Conservation (phyloP, 2,888 invertebrate species). For the Antitype chi region DNA sequence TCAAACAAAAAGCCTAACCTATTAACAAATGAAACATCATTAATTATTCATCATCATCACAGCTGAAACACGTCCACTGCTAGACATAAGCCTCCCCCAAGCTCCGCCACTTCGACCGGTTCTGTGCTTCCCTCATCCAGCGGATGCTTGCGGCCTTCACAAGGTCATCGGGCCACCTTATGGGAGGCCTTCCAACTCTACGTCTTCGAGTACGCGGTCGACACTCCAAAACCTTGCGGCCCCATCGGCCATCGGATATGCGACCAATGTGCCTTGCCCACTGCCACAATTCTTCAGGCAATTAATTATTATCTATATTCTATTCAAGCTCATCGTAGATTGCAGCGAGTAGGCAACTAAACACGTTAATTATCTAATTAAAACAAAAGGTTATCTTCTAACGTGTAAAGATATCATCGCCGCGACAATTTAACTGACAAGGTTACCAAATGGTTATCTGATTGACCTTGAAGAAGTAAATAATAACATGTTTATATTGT, state of each 20-base stretch:
- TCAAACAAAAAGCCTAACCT: not conserved
- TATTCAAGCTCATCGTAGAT: slow-evolving; percentile 7
- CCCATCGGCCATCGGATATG: no score
- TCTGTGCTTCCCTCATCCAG: no score
- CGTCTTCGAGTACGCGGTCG: no score
- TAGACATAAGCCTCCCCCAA: no score
- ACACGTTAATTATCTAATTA: slow-evolving; percentile 25
- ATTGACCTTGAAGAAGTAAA: slow-evolving; percentile 16
- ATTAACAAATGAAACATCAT: not conserved
- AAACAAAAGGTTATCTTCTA: slow-evolving; percentile 14
- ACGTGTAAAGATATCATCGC: slow-evolving; percentile 6
- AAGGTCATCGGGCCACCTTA: no score
- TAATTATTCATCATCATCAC: not conserved
- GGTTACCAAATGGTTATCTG: slow-evolving; percentile 14
- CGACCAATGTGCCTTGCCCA: no score
- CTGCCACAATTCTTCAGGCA: no score
- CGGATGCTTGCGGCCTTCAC: no score
- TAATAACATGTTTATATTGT: not conserved
- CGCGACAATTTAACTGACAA: slow-evolving; percentile 13
- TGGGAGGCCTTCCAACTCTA: no score
- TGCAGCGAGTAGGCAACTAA: not conserved
- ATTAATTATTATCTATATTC: not conserved
- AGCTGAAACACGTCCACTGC: no score
- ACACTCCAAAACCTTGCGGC: no score
- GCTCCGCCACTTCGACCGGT: no score